Conservation (phyloP, 2,113 vertebrate species). For the Hyaena hyaena region DNA sequence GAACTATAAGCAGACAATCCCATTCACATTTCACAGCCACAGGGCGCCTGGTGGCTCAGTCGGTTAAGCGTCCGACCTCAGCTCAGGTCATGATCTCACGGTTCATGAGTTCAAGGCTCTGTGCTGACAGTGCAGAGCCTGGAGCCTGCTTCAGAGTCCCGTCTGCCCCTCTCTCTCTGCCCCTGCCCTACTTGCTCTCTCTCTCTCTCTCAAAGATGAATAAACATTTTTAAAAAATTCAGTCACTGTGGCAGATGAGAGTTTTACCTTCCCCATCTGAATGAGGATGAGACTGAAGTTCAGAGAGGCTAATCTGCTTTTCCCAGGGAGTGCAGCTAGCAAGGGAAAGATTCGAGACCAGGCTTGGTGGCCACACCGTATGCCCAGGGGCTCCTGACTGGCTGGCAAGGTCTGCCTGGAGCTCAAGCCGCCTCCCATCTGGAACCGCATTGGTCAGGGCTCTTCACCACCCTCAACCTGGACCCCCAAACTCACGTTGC, state of each 20-base stretch:
- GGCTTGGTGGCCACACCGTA: neutral
- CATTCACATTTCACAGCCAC: neutral
- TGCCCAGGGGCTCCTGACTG: accelerated
- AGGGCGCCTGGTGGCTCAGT: neutral
- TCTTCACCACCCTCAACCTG: too few relatives aligned
- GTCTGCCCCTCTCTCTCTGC: too few relatives aligned
- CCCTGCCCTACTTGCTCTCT: too few relatives aligned
- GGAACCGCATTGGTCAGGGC: neutral
- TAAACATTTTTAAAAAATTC: too few relatives aligned
- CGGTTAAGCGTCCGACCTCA: too few relatives aligned
- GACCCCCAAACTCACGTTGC: neutral
- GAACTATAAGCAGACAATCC: neutral
- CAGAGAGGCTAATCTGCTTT: neutral
- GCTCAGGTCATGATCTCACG: too few relatives aligned
- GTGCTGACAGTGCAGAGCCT: too few relatives aligned
- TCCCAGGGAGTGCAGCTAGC: neutral
- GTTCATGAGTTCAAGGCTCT: too few relatives aligned
- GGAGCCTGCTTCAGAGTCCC: too few relatives aligned
- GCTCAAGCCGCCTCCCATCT: neutral
- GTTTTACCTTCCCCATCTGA: neutral
- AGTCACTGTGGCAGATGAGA: neutral
- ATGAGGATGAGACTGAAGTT: neutral
- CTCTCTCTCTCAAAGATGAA: too few relatives aligned
- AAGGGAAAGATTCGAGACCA: neutral
- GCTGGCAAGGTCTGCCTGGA: neutral